A percentile compares a stretch with the other conserved stretches of the same genome.
Evolutionary conservation across 2,888 invertebrate genomes (phyloP).

Genomic region (Spialia ferax): DNA sequence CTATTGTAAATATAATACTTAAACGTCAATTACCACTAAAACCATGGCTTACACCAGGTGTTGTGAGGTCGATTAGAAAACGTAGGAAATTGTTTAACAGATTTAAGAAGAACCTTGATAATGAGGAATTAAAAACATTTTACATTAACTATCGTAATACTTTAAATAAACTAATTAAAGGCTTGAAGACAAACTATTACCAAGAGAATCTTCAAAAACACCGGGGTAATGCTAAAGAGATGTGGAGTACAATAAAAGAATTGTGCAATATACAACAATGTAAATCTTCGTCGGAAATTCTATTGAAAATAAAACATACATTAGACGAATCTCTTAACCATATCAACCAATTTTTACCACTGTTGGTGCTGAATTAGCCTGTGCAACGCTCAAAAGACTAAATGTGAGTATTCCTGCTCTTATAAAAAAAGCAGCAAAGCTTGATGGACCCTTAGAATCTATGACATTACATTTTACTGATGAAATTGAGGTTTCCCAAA

Average conservation of each 20-base stretch:
- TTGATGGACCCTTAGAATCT: background rate
- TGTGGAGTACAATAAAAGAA: background rate
- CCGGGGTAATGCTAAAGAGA: background rate
- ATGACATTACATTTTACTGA: background rate
- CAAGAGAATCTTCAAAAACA: background rate
- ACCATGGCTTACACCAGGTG: background rate
- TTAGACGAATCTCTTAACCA: background rate
- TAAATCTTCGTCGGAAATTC: background rate
- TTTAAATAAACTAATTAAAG: background rate
- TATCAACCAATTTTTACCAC: background rate
- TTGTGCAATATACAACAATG: background rate
- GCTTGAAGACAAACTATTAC: background rate
- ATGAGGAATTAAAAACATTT: background rate
- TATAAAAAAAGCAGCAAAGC: background rate
- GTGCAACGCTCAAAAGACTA: background rate
- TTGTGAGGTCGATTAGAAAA: slow-evolving; percentile 3
- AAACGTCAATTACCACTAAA: background rate
- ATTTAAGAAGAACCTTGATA: background rate
- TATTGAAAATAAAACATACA: background rate
- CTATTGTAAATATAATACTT: background rate
- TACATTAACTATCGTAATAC: background rate
- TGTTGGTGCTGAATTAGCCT: background rate
- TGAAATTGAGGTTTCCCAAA: background rate
- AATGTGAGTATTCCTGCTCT: background rate
- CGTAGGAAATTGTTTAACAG: background rate